Percentiles rank a stretch among this genome's conserved stretches.
phyloP scores from a whole-genome alignment of 2,797 vertebrate genomes.

The Myotis myotis region DNA sequence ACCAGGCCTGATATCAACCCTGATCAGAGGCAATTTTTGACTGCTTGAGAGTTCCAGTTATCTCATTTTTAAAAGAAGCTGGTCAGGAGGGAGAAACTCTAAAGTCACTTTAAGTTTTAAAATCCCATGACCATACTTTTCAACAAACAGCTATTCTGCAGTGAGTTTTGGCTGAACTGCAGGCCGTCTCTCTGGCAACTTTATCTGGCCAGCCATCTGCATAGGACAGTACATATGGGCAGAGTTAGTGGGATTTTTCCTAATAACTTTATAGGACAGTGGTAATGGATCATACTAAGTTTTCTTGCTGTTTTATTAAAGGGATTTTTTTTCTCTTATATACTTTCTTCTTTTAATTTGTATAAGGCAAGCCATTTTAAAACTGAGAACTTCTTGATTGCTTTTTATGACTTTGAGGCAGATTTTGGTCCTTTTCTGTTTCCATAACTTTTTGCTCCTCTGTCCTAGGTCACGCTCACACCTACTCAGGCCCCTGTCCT shows the following conservation, averaged over 20 bases:
- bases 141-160: neutral
- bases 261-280: neutral
- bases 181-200: slow-evolving; percentile 15
- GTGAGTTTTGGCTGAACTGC: neutral
- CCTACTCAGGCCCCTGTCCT: neutral
- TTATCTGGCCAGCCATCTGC: neutral
- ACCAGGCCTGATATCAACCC: neutral
- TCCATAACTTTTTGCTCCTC: neutral
- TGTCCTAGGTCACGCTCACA: neutral
- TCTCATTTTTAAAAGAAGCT: neutral
- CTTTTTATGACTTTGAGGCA: neutral
- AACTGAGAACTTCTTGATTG: neutral
- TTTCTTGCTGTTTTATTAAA: neutral
- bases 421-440: neutral
- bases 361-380: neutral
- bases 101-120: neutral
- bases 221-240: neutral
- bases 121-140: neutral
- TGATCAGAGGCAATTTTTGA: neutral
- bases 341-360: neutral
- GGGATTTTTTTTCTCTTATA: neutral
- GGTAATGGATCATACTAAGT: neutral
- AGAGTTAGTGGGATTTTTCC: neutral
- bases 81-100: neutral
- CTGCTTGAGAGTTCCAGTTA: neutral